Base-by-base conservation (phyloP, 2,113 vertebrate genomes). In the Pachypanchax playfairii region DNA sequence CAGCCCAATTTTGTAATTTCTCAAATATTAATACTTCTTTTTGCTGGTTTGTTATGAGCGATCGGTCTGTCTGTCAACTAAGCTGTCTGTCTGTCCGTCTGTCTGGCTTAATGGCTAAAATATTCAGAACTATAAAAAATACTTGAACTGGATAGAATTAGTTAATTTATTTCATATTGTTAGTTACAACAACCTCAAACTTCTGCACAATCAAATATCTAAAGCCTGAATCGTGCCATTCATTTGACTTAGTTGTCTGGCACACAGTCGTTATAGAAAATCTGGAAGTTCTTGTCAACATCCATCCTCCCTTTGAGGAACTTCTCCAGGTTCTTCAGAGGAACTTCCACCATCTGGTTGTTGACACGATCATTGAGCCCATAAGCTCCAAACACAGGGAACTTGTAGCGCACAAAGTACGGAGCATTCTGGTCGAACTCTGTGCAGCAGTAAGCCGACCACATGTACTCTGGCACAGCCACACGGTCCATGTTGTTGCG, bases 241-340 rank as follows among this genome's bases (percentile, higher is more conserved):
- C n/a, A n/a, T n/a, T n/a, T 5, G 21, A 33, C 42, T 85, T 48
- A 90, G 7, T 21, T 77, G 15, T 90, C 83, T 42, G 85, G 65
- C 20, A 88, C 73, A 65, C 88, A 91, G 73, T 91, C 87, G 5
- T 81, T 89, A 39, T 90, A 89, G 72, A 91, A 91, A 31, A 92
- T 87, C 80, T 92, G 89, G 63, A 91, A 91, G 75, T 90, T 89
- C 65, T 82, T 87, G 69, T 91, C 88, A 35, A 91, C 88, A 12
- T 89, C 72, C 88, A 91, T 88, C 68, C 78, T 83, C 14, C 80
- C 80, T 22, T 80, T 89, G 13, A 92, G 83, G 70, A 90, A 90
- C 55, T 77, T 89, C 78, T 92, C 89, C 58, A 90, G 84, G 13
- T 83, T 89, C 44, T 89, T 86, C 4, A 90, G 62, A 5, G 89